Percentiles rank a stretch among this genome's conserved stretches.
Evolutionary conservation across 1,140 invertebrate species (phyloP).

Genomic region (Melitaea cinxia): DNA sequence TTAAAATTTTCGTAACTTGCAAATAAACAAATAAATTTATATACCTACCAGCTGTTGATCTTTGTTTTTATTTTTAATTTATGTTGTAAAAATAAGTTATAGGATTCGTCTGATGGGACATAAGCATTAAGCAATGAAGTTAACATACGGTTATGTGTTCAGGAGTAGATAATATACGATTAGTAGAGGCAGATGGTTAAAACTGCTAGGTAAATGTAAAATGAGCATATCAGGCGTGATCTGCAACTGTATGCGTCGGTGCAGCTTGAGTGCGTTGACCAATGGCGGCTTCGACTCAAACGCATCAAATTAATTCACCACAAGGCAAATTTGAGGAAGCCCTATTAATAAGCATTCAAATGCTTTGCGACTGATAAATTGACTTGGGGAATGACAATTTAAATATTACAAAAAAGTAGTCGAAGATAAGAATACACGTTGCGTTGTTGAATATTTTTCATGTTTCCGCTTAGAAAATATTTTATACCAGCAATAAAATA

Average conservation of each 20-base stretch:
- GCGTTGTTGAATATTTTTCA: neutral
- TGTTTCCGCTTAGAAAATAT: neutral
- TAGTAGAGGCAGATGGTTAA: conserved; percentile 62
- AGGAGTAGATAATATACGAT: conserved; percentile 10
- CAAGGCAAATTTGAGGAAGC: conserved; percentile 47
- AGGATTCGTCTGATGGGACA: neutral
- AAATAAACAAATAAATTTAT: too few relatives aligned
- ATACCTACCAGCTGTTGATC: neutral
- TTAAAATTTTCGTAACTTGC: too few relatives aligned
- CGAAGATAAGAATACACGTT: neutral
- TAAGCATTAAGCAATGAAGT: conserved; percentile 6
- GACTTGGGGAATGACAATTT: neutral
- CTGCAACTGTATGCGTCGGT: conserved; percentile 61
- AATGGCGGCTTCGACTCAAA: conserved; percentile 47
- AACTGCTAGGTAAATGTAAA: conserved; percentile 48
- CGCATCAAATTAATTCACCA: conserved; percentile 59
- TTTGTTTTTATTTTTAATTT: neutral
- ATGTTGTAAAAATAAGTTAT: neutral
- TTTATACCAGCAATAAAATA: too few relatives aligned
- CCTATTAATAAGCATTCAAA: conserved; percentile 26
- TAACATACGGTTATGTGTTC: conserved; percentile 12
- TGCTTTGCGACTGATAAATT: conserved; percentile 20
- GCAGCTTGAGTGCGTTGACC: conserved; percentile 66
- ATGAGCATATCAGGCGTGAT: conserved; percentile 65
- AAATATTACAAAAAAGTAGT: neutral